Evolutionary conservation across 1,140 invertebrate genomes (phyloP).

Genomic region (Halotydeus destructor): DNA sequence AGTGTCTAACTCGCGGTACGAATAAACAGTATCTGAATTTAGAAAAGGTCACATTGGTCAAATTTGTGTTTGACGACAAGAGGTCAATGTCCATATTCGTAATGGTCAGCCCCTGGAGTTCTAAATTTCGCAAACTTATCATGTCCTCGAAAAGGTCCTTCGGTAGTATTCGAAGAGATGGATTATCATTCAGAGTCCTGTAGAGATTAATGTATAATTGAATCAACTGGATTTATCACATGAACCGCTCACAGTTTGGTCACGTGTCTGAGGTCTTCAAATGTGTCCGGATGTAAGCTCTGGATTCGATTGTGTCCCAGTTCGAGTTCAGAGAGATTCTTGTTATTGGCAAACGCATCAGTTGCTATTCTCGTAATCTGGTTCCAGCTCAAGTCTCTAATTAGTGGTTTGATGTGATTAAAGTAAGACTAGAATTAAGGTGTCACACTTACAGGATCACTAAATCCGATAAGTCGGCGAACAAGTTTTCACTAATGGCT

Average conservation of each 20-base stretch:
- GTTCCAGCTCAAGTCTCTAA: neutral
- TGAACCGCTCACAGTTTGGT: too few relatives aligned
- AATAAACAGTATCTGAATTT: slow-evolving; percentile 46
- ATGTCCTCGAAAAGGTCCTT: neutral
- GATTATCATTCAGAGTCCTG: slow-evolving; percentile 1
- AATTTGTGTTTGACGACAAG: neutral
- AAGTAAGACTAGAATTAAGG: neutral
- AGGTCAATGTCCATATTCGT: neutral
- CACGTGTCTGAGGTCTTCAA: neutral
- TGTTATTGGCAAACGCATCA: neutral
- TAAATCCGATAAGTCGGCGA: neutral
- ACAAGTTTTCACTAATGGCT: neutral
- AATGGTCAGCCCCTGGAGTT: neutral
- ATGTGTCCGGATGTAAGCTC: neutral
- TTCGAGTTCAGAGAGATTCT: neutral
- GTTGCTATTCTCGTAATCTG: neutral
- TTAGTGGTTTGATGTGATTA: neutral
- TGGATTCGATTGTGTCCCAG: neutral
- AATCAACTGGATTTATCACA: too few relatives aligned
- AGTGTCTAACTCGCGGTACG: slow-evolving; percentile 35
- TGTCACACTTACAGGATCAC: neutral
- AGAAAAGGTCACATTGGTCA: slow-evolving; percentile 29
- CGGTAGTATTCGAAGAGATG: neutral
- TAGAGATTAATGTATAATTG: neutral
- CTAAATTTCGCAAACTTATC: neutral